Percentiles rank a stretch among this genome's conserved stretches.
Evolutionary conservation across 35 echinoderm and acorn worm genomes (phyloP).

Genomic region (Patiria miniata): DNA sequence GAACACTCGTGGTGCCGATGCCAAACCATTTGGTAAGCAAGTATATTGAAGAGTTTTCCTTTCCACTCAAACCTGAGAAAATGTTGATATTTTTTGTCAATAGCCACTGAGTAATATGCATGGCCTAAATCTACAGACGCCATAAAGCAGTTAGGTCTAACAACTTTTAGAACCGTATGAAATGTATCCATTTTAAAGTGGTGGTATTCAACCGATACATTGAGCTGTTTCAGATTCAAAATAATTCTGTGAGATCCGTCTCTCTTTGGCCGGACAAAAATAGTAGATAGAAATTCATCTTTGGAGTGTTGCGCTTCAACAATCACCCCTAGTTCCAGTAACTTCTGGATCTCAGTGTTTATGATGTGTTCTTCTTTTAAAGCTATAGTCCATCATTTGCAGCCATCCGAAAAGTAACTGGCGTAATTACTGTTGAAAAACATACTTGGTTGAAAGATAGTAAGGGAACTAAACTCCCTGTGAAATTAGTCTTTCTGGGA

Average conservation of each 20-base stretch:
- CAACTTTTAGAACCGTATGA: conserved; percentile 34
- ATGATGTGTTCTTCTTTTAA: neutral
- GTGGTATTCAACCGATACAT: conserved; percentile 58
- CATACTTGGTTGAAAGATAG: no score
- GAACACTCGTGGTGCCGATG: conserved; percentile 9
- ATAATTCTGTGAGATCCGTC: conserved; percentile 65
- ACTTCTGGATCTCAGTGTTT: neutral
- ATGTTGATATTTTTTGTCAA: conserved; percentile 5
- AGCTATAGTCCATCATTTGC: no score
- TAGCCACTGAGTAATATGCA: conserved; percentile 72
- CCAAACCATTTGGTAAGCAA: conserved; percentile 35
- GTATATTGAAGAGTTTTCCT: conserved; percentile 2
- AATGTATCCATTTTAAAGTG: conserved; percentile 84
- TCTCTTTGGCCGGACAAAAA: conserved; percentile 53
- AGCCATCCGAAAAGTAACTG: no score
- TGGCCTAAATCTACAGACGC: conserved; percentile 67
- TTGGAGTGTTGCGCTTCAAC: conserved; percentile 9
- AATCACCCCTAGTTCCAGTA: neutral
- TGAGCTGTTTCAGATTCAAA: conserved; percentile 60
- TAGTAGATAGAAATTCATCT: neutral
- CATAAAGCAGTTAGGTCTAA: conserved; percentile 54
- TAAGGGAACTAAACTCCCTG: no score
- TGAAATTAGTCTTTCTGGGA: no score
- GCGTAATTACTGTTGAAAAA: no score
- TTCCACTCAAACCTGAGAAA: conserved; percentile 15